These are phyloP conservation scores for Thunnus maccoyii DNA, from an alignment of 2,113 vertebrate species.

Conservation along the genomic window DNA sequence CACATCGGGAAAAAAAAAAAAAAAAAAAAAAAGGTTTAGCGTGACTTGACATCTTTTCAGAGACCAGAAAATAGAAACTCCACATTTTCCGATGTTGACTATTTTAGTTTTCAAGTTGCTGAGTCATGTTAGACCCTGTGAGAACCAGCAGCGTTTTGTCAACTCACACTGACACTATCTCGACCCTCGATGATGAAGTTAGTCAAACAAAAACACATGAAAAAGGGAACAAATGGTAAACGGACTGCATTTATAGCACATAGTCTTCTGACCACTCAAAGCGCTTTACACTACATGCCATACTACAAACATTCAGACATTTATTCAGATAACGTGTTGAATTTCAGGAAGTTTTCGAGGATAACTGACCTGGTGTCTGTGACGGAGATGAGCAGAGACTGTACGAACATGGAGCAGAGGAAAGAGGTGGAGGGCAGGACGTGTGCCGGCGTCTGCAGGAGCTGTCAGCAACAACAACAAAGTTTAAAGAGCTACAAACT, in stretches of 20 bases:
- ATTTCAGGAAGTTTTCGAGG: background rate
- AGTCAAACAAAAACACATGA: too few relatives aligned
- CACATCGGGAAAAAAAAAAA: background rate
- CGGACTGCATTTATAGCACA: too few relatives aligned
- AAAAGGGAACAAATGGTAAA: too few relatives aligned
- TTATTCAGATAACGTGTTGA: background rate
- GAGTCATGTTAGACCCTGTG: background rate
- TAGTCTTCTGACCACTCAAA: too few relatives aligned
- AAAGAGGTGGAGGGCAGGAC: slow-evolving; percentile 92
- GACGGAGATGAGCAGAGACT: slow-evolving; percentile 89
- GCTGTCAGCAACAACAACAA: slow-evolving; percentile 74
- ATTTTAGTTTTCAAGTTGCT: background rate
- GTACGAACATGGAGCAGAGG: slow-evolving; percentile 92
- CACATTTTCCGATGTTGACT: background rate
- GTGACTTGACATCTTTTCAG: slow-evolving; percentile 46
- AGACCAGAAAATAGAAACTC: slow-evolving; percentile 24
- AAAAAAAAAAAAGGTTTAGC: background rate
- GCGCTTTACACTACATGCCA: too few relatives aligned
- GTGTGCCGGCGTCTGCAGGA: slow-evolving; percentile 94
- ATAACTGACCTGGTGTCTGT: slow-evolving; percentile 71
- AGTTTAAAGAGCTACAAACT: background rate
- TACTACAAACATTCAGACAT: background rate
- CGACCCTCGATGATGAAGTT: background rate
- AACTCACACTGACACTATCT: background rate
- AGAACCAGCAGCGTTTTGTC: background rate